Conservation (phyloP, 2,888 invertebrate genomes). For the Pseudococcus jackbeardsleyi region DNA sequence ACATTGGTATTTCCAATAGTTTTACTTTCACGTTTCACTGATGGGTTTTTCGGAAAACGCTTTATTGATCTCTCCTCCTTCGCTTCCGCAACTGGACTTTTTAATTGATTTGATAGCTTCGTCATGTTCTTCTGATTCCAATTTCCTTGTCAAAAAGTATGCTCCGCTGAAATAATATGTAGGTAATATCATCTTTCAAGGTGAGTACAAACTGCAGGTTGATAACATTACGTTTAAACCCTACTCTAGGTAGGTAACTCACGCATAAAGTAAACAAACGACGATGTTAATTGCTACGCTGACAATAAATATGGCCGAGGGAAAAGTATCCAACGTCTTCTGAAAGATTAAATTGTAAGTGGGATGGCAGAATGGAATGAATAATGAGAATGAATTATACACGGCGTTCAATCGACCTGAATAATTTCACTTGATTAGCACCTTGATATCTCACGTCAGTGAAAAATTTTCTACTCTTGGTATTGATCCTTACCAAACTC, state of each 20-base stretch:
- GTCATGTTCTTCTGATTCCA: not conserved
- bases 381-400: not conserved
- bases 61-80: not conserved
- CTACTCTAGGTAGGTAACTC: not conserved
- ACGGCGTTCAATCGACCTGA: conserved; percentile 37
- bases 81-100: not conserved
- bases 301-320: not conserved
- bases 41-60: not conserved
- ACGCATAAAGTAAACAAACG: conserved; percentile 14
- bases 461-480: not conserved
- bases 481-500: conserved; percentile 60
- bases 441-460: too few relatives aligned
- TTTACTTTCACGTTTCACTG: not conserved
- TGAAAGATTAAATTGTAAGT: conserved; percentile 26
- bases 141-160: conserved; percentile 30
- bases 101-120: not conserved
- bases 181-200: not conserved
- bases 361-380: not conserved
- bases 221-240: too few relatives aligned
- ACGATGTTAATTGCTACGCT: not conserved
- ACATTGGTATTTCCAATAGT: not conserved
- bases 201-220: too few relatives aligned
- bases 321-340: conserved; percentile 18
- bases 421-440: not conserved
- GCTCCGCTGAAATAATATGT: conserved; percentile 11